These are phyloP conservation scores for Idaea biselata DNA, from an alignment of 2,888 invertebrate species.

Conservation along the genomic window DNA sequence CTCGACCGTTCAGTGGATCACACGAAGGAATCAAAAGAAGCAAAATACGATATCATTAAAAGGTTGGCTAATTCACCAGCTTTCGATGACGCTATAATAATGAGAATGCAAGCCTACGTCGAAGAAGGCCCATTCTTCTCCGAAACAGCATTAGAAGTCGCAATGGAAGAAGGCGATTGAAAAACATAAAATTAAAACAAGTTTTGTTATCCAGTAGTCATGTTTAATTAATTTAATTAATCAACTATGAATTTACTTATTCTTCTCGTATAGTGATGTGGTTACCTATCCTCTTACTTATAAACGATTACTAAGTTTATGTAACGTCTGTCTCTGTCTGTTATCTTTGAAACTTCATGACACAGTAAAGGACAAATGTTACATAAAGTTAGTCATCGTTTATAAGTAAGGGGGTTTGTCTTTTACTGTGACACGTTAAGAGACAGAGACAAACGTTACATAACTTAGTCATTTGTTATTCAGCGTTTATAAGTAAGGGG, in stretches of 20 bases:
- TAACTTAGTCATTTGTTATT: too few relatives aligned
- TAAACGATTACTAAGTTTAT: too few relatives aligned
- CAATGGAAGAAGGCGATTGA: constrained; percentile 84
- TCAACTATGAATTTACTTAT: constrained; percentile 4
- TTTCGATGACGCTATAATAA: constrained; percentile 82
- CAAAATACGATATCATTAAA: constrained; percentile 87
- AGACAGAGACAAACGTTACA: too few relatives aligned
- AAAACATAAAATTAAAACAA: constrained; percentile 16
- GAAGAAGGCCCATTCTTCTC: constrained; percentile 90
- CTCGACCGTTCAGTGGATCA: constrained; percentile 86
- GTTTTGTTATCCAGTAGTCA: not conserved
- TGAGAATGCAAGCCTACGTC: constrained; percentile 85
- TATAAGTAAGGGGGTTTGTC: too few relatives aligned
- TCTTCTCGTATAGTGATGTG: too few relatives aligned
- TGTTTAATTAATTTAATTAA: not conserved
- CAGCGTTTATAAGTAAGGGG: too few relatives aligned
- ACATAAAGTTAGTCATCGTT: too few relatives aligned
- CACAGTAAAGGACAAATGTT: too few relatives aligned
- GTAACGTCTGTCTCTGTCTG: too few relatives aligned
- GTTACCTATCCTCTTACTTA: too few relatives aligned
- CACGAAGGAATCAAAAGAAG: constrained; percentile 86
- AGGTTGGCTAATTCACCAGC: constrained; percentile 79
- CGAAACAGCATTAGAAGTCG: constrained; percentile 86
- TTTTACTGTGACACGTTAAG: too few relatives aligned
- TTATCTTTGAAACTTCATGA: too few relatives aligned